phyloP scores from a whole-genome alignment of 2,113 vertebrate species.

The Seriola rivoliana region DNA sequence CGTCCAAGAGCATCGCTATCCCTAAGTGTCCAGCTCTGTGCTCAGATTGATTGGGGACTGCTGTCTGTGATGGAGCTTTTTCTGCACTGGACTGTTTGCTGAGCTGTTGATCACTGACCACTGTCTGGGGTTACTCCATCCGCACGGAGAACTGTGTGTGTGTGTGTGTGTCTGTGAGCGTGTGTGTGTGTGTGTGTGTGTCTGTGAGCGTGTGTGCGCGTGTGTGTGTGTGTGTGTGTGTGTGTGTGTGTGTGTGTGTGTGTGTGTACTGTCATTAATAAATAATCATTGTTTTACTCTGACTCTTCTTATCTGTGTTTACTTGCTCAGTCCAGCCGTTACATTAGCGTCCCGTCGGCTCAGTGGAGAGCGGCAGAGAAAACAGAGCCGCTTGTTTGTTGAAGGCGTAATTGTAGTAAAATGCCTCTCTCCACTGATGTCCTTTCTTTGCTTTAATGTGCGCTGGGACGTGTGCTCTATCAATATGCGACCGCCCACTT shows the following conservation, averaged over 20 bases:
- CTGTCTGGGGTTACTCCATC: conserved; percentile 47
- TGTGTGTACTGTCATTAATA: conserved; percentile 29
- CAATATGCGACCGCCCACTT: conserved; percentile 6
- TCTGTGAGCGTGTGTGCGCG: too few relatives aligned
- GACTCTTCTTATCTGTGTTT: conserved; percentile 35
- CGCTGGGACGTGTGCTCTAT: conserved; percentile 5
- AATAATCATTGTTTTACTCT: conserved; percentile 33
- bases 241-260: neutral
- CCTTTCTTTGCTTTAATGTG: conserved; percentile 31
- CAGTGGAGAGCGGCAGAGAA: neutral
- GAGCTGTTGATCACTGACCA: conserved; percentile 56
- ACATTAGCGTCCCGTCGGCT: conserved; percentile 35
- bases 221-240: neutral
- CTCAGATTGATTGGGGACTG: conserved; percentile 62
- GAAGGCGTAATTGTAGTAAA: conserved; percentile 22
- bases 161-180: neutral
- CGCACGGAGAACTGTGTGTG: conserved; percentile 8
- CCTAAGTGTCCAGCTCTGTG: conserved; percentile 51
- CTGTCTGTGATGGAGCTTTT: conserved; percentile 65
- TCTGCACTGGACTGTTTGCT: conserved; percentile 44
- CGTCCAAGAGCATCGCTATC: conserved; percentile 24
- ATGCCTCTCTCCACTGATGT: conserved; percentile 7
- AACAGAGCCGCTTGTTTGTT: neutral
- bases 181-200: neutral
- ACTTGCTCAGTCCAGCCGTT: conserved; percentile 26